Conservation (phyloP, 2,888 invertebrate species). For the Hypsopygia costalis region DNA sequence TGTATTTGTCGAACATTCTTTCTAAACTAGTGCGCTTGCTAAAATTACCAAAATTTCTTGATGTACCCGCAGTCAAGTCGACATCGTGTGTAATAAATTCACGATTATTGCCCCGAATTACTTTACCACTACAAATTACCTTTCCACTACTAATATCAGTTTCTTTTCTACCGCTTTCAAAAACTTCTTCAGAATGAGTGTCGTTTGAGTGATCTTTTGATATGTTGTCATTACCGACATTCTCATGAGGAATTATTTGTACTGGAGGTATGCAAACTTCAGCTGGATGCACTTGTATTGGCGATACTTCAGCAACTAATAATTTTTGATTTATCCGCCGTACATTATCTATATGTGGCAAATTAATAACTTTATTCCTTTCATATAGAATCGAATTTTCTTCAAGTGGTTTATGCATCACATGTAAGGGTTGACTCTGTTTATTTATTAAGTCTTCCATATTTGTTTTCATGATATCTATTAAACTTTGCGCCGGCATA, state of each 20-base stretch:
- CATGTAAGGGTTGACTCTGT: background rate
- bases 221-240: background rate
- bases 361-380: constrained; percentile 48
- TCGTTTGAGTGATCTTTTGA: background rate
- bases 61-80: background rate
- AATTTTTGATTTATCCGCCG: constrained; percentile 54
- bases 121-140: constrained; percentile 2
- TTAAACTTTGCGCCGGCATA: constrained; percentile 43
- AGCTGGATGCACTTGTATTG: constrained; percentile 31
- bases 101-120: constrained; percentile 1
- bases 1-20: background rate
- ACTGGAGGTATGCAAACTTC: constrained; percentile 13
- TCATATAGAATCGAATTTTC: constrained; percentile 14
- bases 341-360: constrained; percentile 52
- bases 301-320: constrained; percentile 55
- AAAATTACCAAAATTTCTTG: background rate
- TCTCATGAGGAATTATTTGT: constrained; percentile 10
- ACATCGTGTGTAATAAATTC: background rate
- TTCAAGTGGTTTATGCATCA: background rate
- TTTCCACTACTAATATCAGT: background rate
- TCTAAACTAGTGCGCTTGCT: background rate
- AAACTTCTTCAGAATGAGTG: background rate
- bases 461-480: constrained; percentile 29
- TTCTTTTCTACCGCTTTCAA: background rate
- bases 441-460: constrained; percentile 14